phyloP scores from a whole-genome alignment of 2,888 invertebrate genomes.

The Drosophila infuscata region DNA sequence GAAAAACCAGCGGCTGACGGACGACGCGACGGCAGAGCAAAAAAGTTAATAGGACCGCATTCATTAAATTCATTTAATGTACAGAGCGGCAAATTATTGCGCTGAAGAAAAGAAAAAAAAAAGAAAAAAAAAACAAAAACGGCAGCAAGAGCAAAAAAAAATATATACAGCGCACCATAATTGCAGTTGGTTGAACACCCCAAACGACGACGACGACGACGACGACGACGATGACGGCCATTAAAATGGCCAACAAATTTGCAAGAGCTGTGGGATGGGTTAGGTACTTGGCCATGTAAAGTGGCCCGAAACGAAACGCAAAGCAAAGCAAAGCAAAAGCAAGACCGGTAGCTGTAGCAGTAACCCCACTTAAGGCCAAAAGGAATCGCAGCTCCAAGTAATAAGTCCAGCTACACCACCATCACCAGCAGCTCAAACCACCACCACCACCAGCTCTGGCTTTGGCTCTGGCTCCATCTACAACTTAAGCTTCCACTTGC shows the following conservation, averaged over 20 bases:
- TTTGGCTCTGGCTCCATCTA: conserved; percentile 13
- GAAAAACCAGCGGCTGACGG: conserved; percentile 42
- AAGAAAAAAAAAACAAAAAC: conserved; percentile 20
- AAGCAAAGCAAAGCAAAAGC: conserved; percentile 28
- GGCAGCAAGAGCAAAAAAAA: conserved; percentile 16
- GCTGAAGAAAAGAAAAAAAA: conserved; percentile 63
- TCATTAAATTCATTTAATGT: conserved; percentile 84
- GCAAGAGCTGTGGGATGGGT: conserved; percentile 35
- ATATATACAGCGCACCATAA: conserved; percentile 64
- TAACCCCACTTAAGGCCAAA: conserved; percentile 55
- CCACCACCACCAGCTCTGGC: conserved; percentile 1
- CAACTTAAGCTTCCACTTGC: conserved; percentile 17
- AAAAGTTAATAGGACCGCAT: conserved; percentile 82
- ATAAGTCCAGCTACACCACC: conserved; percentile 6
- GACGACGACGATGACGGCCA: conserved; percentile 60
- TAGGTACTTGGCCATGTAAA: conserved; percentile 56
- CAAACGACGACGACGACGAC: conserved; percentile 59
- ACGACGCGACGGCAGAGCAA: conserved; percentile 47
- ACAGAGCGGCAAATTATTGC: conserved; percentile 82
- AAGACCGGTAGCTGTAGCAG: conserved; percentile 66
- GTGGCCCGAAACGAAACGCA: conserved; percentile 38
- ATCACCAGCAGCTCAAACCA: conserved; percentile 12
- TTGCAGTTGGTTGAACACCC: conserved; percentile 76
- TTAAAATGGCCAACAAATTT: conserved; percentile 79
- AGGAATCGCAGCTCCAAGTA: conserved; percentile 35